phyloP scores from a whole-genome alignment of 2,113 vertebrate species.

The Atractosteus spatula region DNA sequence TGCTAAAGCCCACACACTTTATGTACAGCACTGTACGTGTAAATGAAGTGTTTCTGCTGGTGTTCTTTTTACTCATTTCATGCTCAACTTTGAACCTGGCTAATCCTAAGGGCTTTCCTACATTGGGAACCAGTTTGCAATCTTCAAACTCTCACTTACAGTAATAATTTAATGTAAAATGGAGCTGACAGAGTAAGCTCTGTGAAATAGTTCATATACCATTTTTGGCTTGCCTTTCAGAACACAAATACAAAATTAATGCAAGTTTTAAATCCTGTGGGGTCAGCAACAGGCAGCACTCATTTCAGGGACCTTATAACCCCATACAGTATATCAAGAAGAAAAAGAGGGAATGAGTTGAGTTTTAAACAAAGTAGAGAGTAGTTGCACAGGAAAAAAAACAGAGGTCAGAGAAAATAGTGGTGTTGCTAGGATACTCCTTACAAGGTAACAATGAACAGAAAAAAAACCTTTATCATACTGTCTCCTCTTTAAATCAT shows the following conservation, averaged over 20 bases:
- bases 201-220: no score
- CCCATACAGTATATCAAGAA: slow-evolving; percentile 1
- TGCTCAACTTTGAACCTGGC: no score
- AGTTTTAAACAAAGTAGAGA: not conserved
- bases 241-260: no score
- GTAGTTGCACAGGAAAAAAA: not conserved
- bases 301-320: slow-evolving; percentile 19
- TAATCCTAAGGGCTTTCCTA: no score
- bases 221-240: no score
- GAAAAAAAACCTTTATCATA: slow-evolving; percentile 12
- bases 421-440: slow-evolving; percentile 24
- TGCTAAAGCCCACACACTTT: slow-evolving; percentile 12
- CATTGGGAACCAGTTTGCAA: no score
- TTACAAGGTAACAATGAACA: slow-evolving; percentile 28
- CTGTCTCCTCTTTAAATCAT: slow-evolving; percentile 14
- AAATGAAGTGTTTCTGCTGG: slow-evolving; percentile 29
- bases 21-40: slow-evolving; percentile 32
- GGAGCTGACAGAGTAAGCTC: no score
- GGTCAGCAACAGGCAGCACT: slow-evolving; percentile 10
- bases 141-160: no score
- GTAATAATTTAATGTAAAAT: no score
- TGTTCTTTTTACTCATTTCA: no score
- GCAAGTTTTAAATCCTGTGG: no score
- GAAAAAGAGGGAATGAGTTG: not conserved
- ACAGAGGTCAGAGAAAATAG: slow-evolving; percentile 11